Conservation (phyloP, 2,797 vertebrate species). For the Spinibarbus caldwelli region DNA sequence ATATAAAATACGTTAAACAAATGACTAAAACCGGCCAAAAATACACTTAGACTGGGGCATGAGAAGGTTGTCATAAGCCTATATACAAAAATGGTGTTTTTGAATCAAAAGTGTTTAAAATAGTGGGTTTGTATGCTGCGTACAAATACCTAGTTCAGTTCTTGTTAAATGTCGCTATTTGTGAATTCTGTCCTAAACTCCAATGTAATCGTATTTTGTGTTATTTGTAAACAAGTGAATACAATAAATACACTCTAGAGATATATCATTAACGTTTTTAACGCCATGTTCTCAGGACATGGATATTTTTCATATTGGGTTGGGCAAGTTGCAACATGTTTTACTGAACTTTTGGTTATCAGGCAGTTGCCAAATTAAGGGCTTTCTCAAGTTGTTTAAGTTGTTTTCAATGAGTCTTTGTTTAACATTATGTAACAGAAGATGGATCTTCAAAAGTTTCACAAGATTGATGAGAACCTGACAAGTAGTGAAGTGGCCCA, state of each 20-base stretch:
- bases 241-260: neutral
- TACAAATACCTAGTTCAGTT: neutral
- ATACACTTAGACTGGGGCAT: neutral
- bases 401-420: neutral
- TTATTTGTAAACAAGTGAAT: too few relatives aligned
- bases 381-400: neutral
- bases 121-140: neutral
- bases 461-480: slow-evolving; percentile 70
- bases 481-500: slow-evolving; percentile 70
- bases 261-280: neutral
- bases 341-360: neutral
- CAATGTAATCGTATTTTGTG: neutral
- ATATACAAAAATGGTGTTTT: neutral
- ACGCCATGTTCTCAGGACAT: too few relatives aligned
- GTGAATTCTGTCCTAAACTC: neutral
- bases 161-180: neutral
- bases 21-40: neutral
- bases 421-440: neutral
- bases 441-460: slow-evolving; percentile 69
- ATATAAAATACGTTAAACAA: neutral
- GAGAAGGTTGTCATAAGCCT: neutral
- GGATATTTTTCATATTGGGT: neutral
- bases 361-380: neutral
- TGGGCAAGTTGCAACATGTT: slow-evolving; percentile 1
- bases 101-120: neutral